Conservation (phyloP, 2,113 vertebrate species). For the Cercopithecus mona region DNA sequence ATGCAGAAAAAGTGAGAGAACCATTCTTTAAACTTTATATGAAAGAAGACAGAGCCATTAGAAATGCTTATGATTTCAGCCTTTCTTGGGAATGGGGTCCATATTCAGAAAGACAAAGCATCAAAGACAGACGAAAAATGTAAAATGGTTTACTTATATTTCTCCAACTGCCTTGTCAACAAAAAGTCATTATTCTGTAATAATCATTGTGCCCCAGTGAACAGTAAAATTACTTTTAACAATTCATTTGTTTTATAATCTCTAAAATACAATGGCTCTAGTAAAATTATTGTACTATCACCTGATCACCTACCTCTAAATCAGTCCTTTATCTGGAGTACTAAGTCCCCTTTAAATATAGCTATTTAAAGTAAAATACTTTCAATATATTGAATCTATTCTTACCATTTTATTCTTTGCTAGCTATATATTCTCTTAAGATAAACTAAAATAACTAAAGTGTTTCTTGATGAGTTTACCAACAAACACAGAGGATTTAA, state of each 20-base stretch:
- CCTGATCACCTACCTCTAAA: slow-evolving; percentile 44
- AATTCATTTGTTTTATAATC: slow-evolving; percentile 64
- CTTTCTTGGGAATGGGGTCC: background rate
- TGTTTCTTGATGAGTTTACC: background rate
- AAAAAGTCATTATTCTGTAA: slow-evolving; percentile 48
- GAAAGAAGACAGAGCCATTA: background rate
- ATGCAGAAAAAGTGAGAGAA: background rate
- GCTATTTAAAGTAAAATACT: slow-evolving; percentile 33
- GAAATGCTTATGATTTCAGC: background rate
- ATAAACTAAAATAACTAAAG: slow-evolving; percentile 13
- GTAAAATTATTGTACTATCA: slow-evolving; percentile 55
- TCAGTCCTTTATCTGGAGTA: background rate
- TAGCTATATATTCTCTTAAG: background rate
- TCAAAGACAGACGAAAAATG: background rate
- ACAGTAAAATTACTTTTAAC: slow-evolving; percentile 65
- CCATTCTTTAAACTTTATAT: background rate
- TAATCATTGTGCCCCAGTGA: slow-evolving; percentile 52
- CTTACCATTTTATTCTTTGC: background rate
- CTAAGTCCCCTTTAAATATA: background rate
- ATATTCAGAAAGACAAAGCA: background rate
- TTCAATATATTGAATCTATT: background rate
- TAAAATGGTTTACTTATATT: background rate
- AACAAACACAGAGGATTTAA: background rate
- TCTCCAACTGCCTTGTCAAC: background rate
- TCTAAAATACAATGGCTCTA: slow-evolving; percentile 42